phyloP scores from a whole-genome alignment of 2,113 vertebrate genomes.

The Crotophaga sulcirostris region DNA sequence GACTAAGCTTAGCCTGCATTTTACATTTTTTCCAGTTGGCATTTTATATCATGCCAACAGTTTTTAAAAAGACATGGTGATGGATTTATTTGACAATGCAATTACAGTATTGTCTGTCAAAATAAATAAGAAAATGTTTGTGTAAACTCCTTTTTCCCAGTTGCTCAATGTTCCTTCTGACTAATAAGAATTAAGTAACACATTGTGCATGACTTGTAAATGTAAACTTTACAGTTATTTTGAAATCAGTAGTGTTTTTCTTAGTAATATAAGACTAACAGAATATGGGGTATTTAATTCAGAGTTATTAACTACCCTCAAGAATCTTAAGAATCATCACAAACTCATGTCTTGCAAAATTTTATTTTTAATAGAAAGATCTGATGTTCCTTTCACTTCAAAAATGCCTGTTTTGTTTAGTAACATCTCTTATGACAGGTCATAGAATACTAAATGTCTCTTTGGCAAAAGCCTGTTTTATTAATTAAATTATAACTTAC shows the following conservation, averaged over 20 bases:
- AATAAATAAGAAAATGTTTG: neutral
- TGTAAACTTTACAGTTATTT: neutral
- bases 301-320: neutral
- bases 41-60: neutral
- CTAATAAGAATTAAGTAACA: neutral
- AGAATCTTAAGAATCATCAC: neutral
- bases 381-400: neutral
- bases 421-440: neutral
- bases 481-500: neutral
- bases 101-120: neutral
- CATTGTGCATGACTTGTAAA: neutral
- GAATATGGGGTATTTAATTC: neutral
- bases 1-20: neutral
- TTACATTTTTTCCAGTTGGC: neutral
- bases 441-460: neutral
- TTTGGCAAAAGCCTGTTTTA: neutral
- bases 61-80: neutral
- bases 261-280: neutral
- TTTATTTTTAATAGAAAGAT: neutral
- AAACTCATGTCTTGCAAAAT: neutral
- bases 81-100: neutral
- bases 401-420: neutral
- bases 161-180: neutral
- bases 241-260: neutral
- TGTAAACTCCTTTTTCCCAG: neutral